These are phyloP conservation scores for Nemotelus pantherinus DNA, from an alignment of 2,888 invertebrate species.

Conservation along the genomic window DNA sequence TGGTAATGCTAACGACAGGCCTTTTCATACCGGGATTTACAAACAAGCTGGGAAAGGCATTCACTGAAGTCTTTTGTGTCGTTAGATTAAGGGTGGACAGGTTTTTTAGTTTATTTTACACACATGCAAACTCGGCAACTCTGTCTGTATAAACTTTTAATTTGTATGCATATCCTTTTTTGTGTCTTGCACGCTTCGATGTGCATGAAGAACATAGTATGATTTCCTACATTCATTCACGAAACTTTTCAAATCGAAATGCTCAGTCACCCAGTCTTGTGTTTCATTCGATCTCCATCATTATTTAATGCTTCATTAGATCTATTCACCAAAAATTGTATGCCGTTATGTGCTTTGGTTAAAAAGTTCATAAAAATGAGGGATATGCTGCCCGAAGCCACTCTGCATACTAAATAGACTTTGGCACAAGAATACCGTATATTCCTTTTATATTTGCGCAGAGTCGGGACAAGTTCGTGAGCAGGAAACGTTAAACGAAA, in stretches of 20 bases:
- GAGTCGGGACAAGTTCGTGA: background rate
- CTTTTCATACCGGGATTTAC: conserved; percentile 27
- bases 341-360: conserved; percentile 50
- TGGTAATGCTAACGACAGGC: conserved; percentile 29
- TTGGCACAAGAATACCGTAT: background rate
- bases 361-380: conserved; percentile 46
- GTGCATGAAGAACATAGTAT: conserved; percentile 22
- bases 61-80: background rate
- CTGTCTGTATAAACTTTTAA: conserved; percentile 27
- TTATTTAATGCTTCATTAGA: conserved; percentile 46
- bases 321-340: conserved; percentile 46
- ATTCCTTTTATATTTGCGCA: background rate
- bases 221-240: conserved; percentile 1
- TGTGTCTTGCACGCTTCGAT: conserved; percentile 13
- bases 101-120: background rate
- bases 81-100: background rate
- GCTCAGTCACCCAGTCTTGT: conserved; percentile 7
- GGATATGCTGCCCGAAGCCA: conserved; percentile 32
- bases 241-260: background rate
- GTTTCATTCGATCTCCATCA: conserved; percentile 22
- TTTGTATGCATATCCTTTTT: conserved; percentile 45
- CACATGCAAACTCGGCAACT: background rate
- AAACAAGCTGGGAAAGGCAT: conserved; percentile 19
- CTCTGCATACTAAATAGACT: conserved; percentile 49
- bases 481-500: background rate